Conservation (phyloP, 2,888 invertebrate genomes). For the Spatulosminthurus flaviceps region DNA sequence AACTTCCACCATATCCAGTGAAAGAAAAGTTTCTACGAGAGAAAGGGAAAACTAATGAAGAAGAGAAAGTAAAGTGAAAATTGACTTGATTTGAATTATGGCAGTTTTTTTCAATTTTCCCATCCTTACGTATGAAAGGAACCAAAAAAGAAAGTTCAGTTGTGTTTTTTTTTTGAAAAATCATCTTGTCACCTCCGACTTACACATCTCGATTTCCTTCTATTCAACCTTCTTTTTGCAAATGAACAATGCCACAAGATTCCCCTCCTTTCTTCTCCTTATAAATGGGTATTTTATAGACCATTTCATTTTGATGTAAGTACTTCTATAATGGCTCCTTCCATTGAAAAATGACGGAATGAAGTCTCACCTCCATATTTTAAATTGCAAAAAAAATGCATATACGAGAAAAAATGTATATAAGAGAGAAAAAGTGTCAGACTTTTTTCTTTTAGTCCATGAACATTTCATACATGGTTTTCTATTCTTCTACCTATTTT, state of each 20-base stretch:
- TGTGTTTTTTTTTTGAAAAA: conserved; percentile 32
- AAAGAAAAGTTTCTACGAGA: too few species aligned
- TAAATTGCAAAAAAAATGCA: conserved; percentile 10
- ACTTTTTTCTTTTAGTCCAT: too few species aligned
- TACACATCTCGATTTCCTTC: conserved; percentile 36
- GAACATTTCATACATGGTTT: too few species aligned
- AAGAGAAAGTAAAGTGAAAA: too few species aligned
- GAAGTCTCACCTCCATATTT: conserved; percentile 37
- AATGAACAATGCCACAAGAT: neutral
- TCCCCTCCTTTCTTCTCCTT: neutral
- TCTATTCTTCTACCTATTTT: neutral
- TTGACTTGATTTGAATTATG: too few species aligned
- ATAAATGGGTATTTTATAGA: conserved; percentile 47
- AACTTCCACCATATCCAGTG: too few species aligned
- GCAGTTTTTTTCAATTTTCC: too few species aligned
- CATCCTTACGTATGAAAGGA: too few species aligned
- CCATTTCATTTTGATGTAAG: conserved; percentile 40
- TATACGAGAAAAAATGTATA: too few species aligned
- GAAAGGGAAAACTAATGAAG: too few species aligned
- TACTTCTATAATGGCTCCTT: conserved; percentile 26
- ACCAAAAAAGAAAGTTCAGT: too few species aligned
- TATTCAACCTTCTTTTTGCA: conserved; percentile 10
- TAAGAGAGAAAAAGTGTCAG: too few species aligned
- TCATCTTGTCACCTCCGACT: conserved; percentile 25
- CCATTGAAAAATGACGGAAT: conserved; percentile 34